Evolutionary conservation across 2,113 vertebrate genomes (phyloP).

Genomic region (Piliocolobus tephrosceles): DNA sequence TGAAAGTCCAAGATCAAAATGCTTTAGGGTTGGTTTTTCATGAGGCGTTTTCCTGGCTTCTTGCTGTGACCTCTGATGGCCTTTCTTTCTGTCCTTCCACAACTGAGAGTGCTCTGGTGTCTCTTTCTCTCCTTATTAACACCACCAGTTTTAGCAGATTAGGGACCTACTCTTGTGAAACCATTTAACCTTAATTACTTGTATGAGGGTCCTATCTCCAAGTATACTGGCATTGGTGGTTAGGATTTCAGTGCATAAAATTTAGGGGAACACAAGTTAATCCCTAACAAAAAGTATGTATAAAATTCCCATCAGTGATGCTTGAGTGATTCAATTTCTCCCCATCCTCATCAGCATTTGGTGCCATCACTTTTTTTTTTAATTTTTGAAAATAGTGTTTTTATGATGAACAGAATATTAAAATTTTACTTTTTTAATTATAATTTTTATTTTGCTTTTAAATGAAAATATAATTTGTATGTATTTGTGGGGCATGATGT

Average conservation of each 20-base stretch:
- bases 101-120: background rate
- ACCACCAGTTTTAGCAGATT: no score
- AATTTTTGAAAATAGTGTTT: background rate
- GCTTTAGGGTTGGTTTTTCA: background rate
- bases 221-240: background rate
- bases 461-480: background rate
- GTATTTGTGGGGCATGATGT: background rate
- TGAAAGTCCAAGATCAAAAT: background rate
- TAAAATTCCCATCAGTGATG: rapidly evolving
- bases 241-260: background rate
- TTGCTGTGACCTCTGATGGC: background rate
- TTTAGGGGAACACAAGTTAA: background rate
- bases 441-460: background rate
- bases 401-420: background rate
- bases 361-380: background rate
- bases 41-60: background rate
- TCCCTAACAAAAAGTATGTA: background rate
- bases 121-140: background rate
- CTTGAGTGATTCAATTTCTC: background rate
- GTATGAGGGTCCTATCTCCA: background rate
- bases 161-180: background rate
- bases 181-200: background rate
- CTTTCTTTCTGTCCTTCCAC: background rate
- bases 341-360: background rate
- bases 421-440: background rate